Percentiles rank a stretch among this genome's conserved stretches.
phyloP scores from a whole-genome alignment of 1,140 invertebrate genomes.

The Neodiprion pinetum region DNA sequence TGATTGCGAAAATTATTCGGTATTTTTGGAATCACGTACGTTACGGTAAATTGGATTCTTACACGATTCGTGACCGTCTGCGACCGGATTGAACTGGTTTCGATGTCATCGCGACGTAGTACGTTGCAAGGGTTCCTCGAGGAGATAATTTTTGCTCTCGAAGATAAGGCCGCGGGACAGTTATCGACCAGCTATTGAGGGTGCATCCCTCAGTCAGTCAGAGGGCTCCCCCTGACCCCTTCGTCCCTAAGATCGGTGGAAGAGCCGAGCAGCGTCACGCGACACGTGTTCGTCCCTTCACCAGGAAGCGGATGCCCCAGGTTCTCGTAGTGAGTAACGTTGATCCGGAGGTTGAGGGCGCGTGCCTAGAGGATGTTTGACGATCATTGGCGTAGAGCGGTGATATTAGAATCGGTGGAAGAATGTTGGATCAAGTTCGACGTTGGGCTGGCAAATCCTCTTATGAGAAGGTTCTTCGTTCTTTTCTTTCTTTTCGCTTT shows the following conservation, averaged over 20 bases:
- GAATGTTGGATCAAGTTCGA: too few relatives aligned
- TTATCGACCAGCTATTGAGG: too few relatives aligned
- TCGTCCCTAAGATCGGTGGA: background rate
- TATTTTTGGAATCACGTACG: too few relatives aligned
- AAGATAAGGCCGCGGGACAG: too few relatives aligned
- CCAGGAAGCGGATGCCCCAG: constrained; percentile 4
- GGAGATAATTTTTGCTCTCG: too few relatives aligned
- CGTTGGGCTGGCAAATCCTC: too few relatives aligned
- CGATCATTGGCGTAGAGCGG: constrained; percentile 4
- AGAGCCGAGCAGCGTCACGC: background rate
- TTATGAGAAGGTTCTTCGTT: too few relatives aligned
- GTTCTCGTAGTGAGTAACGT: background rate
- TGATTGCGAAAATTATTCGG: too few relatives aligned
- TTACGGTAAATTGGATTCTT: too few relatives aligned
- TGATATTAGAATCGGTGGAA: background rate
- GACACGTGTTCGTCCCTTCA: constrained; percentile 6
- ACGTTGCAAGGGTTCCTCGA: too few relatives aligned
- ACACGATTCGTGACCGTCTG: background rate
- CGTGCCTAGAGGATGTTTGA: background rate
- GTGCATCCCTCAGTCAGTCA: too few relatives aligned
- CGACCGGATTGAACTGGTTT: background rate
- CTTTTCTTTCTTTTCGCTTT: too few relatives aligned
- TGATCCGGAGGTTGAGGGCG: background rate
- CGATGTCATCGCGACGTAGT: background rate
- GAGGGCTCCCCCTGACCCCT: background rate